These are phyloP conservation scores for Drosophila nebulosa DNA, from an alignment of 1,140 invertebrate species.

Conservation along the genomic window DNA sequence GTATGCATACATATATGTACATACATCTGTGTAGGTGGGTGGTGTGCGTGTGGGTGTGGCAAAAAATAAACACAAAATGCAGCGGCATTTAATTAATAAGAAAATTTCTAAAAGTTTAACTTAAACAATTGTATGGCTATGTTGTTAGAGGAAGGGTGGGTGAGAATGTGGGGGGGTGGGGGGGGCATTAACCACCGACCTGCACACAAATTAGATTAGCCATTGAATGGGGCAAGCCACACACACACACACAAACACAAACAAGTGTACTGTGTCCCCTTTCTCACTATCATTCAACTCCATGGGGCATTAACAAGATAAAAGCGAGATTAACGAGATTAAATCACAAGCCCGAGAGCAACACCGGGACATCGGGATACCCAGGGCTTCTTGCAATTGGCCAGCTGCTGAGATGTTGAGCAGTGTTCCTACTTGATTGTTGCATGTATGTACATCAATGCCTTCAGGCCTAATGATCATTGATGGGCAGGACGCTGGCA, in stretches of 20 bases:
- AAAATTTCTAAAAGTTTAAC: slow-evolving; percentile 10
- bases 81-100: slow-evolving; percentile 66
- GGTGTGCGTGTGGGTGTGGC: slow-evolving; percentile 16
- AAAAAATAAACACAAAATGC: slow-evolving; percentile 51
- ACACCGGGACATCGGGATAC: neutral
- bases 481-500: slow-evolving; percentile 14
- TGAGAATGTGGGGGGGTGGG: neutral
- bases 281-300: neutral
- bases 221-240: neutral
- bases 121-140: slow-evolving; percentile 32
- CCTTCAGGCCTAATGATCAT: slow-evolving; percentile 44
- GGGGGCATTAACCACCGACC: neutral
- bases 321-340: slow-evolving; percentile 73
- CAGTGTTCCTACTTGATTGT: neutral
- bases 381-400: neutral
- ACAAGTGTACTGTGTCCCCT: neutral
- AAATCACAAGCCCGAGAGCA: slow-evolving; percentile 40
- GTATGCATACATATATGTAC: neutral
- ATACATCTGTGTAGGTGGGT: neutral
- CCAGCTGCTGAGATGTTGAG: neutral
- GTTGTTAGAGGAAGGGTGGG: neutral
- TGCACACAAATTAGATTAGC: slow-evolving; percentile 69
- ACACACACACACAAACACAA: too few species aligned
- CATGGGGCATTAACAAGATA: slow-evolving; percentile 61
- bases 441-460: slow-evolving; percentile 43